These are phyloP conservation scores for Poeciliopsis turrubarensis DNA, from an alignment of 2,113 vertebrate species.

Conservation along the genomic window DNA sequence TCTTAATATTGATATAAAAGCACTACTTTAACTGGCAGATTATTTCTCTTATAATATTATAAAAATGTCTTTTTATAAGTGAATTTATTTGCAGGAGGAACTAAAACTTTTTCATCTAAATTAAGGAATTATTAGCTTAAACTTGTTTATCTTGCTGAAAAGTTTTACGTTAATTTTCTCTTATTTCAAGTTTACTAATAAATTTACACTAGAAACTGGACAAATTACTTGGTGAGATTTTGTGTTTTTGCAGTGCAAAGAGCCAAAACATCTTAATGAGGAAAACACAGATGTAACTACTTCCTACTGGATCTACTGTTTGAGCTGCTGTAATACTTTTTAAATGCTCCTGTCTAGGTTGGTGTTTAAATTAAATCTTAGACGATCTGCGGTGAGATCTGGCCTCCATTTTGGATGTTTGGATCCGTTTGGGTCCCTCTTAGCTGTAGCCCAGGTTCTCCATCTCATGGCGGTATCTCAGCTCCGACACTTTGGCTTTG, in stretches of 20 bases:
- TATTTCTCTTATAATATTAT: too few relatives aligned
- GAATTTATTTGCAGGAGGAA: too few relatives aligned
- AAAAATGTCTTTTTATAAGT: too few relatives aligned
- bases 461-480: constrained; percentile 96
- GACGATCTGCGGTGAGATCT: constrained; percentile 41
- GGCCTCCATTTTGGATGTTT: constrained; percentile 18
- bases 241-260: background rate
- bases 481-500: constrained; percentile 96
- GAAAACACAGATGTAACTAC: constrained; percentile 7
- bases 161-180: too few relatives aligned
- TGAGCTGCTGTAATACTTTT: constrained; percentile 6
- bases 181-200: too few relatives aligned
- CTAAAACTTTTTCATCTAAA: too few relatives aligned
- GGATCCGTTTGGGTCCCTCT: constrained; percentile 17
- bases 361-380: constrained; percentile 26
- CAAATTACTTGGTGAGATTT: too few relatives aligned
- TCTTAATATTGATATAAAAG: too few relatives aligned
- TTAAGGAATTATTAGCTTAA: too few relatives aligned
- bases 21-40: too few relatives aligned
- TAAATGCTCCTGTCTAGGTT: constrained; percentile 26
- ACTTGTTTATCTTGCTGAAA: too few relatives aligned
- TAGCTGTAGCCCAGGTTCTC: constrained; percentile 96
- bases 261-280: background rate
- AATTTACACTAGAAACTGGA: background rate
- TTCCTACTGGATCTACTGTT: constrained; percentile 7